Evolutionary conservation across 2,888 invertebrate species (phyloP).

Genomic region (Phytoseiulus persimilis): DNA sequence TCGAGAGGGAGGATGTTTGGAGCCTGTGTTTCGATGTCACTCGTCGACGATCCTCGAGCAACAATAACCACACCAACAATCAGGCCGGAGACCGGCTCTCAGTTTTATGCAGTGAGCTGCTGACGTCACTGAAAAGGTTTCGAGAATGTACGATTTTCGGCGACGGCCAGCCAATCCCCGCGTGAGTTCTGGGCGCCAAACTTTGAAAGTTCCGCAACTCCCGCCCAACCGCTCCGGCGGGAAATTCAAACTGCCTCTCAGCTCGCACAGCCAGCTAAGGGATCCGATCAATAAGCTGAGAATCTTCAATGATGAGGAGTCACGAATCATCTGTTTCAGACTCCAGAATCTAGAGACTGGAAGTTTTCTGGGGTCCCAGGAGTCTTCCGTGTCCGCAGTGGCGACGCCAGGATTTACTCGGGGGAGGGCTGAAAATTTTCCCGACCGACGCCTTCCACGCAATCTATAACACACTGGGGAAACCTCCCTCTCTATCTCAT

Average conservation of each 20-base stretch:
- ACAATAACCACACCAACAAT: not conserved
- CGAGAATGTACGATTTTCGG: conserved; percentile 5
- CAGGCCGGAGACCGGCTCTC: not conserved
- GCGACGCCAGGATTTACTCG: too few species aligned
- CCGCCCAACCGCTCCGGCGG: not conserved
- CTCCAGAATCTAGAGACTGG: too few species aligned
- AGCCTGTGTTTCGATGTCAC: not conserved
- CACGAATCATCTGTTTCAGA: too few species aligned
- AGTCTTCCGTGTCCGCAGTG: too few species aligned
- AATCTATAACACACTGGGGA: too few species aligned
- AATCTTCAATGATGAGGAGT: too few species aligned
- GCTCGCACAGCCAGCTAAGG: too few species aligned
- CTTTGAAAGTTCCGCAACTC: not conserved
- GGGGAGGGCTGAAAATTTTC: too few species aligned
- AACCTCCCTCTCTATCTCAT: too few species aligned
- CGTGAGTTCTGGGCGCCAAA: not conserved
- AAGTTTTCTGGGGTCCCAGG: too few species aligned
- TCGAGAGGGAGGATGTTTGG: not conserved
- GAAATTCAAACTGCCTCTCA: not conserved
- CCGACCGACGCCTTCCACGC: too few species aligned
- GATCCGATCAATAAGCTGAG: too few species aligned
- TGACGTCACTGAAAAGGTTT: not conserved
- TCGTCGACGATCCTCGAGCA: not conserved
- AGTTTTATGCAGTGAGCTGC: not conserved
- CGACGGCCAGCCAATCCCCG: not conserved